Conservation (phyloP, 2,797 vertebrate genomes). For the Bryconaethiops microstoma region DNA sequence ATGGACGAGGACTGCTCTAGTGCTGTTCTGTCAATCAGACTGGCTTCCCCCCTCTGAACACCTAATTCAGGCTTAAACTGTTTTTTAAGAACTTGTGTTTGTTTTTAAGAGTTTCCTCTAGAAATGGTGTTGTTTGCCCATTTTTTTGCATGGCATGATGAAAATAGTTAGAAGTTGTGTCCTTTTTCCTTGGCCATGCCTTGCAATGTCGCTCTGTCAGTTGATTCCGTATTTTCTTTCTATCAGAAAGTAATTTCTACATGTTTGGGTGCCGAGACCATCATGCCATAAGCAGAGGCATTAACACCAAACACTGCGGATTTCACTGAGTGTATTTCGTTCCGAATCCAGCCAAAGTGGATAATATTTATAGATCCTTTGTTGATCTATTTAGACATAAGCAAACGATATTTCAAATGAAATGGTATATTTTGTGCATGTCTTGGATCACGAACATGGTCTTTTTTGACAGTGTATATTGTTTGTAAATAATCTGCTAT, state of each 20-base stretch:
- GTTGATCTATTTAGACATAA: slow-evolving; percentile 71
- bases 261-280: slow-evolving; percentile 19
- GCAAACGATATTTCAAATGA: slow-evolving; percentile 80
- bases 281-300: slow-evolving; percentile 20
- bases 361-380: slow-evolving; percentile 78
- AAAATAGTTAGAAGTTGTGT: slow-evolving; percentile 1
- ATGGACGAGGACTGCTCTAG: neutral
- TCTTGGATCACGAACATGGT: slow-evolving; percentile 75
- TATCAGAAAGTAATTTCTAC: slow-evolving; percentile 16
- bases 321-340: slow-evolving; percentile 38
- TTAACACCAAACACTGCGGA: slow-evolving; percentile 38
- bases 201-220: neutral
- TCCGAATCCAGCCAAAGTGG: slow-evolving; percentile 73
- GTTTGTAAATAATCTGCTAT: slow-evolving; percentile 82
- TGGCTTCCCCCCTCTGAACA: neutral
- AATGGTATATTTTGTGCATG: slow-evolving; percentile 80
- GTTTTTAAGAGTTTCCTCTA: neutral
- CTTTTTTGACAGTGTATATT: slow-evolving; percentile 82
- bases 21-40: neutral
- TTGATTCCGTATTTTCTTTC: slow-evolving; percentile 5
- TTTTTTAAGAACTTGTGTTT: neutral
- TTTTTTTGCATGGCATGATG: neutral
- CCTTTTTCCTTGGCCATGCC: neutral
- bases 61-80: neutral
- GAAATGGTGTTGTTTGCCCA: neutral